Conservation (phyloP, 2,113 vertebrate species). For the Phylloscopus whistleri region DNA sequence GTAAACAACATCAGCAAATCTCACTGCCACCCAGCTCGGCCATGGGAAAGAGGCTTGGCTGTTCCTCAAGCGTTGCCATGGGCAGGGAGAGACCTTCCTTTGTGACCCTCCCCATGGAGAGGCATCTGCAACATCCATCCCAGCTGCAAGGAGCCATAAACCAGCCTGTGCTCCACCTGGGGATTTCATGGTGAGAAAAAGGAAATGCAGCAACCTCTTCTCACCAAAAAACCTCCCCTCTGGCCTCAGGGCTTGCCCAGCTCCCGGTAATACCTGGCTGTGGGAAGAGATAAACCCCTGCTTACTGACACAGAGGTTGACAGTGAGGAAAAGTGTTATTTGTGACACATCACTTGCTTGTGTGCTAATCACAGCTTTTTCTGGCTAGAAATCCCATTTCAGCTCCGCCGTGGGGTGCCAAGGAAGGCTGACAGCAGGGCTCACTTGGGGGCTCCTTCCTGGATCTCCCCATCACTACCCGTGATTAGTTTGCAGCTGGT, state of each 20-base stretch:
- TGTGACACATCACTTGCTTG: background rate
- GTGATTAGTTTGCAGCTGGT: background rate
- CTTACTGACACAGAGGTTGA: background rate
- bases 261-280: accelerated
- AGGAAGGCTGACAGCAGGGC: background rate
- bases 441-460: background rate
- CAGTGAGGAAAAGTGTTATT: background rate
- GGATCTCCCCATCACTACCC: background rate
- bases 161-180: background rate
- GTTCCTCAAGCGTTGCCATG: accelerated
- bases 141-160: background rate
- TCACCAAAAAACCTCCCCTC: background rate
- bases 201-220: background rate
- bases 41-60: background rate
- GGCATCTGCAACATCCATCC: background rate
- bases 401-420: accelerated
- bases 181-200: background rate
- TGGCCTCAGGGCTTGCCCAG: accelerated
- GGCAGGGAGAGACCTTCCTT: background rate
- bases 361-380: background rate
- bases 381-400: background rate
- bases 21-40: accelerated
- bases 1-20: background rate
- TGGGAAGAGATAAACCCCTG: background rate
- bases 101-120: background rate